Base-by-base conservation (phyloP, 2,888 invertebrate species). In the Microdon myrmicae region DNA sequence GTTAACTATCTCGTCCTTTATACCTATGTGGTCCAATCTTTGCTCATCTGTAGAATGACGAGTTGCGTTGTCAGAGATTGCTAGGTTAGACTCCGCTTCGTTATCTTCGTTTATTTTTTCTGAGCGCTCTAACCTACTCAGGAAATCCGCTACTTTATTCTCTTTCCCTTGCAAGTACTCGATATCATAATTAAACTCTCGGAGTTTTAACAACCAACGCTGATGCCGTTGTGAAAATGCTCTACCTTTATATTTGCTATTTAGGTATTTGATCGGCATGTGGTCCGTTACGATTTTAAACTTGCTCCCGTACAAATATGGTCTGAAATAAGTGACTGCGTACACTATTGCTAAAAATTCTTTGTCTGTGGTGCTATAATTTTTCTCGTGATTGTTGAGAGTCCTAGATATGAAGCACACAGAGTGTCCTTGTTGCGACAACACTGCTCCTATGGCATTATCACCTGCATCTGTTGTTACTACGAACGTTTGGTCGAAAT, bases 201-300 rank as follows among this genome's bases (percentile, higher is more conserved):
- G 41, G 26, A 64, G 13, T 10, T 64, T 59, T 4, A 68, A 20
- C 9, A 60, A 12, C 45, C 59, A 64, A 45, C 48, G 47, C 19
- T 59, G 55, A 34, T 47, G 17, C 19, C 56, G 35, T 13, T 31
- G 39, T 5, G 22, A 44, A 28, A 66, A 54, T n/a, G 48, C 34
- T 37, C 59, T 66, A 14, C 59, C 59, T 17, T 55, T 60, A 22
- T 55, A 60, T 44, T 47, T 60, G 22, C 20, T 43, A 13, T 47
- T 51, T 4, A 55, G 29, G 23, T 58, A 58, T 47, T 61, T 67
- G 20, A 58, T 47, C 1, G 61, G 53, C 5, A 17, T 23, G 32
- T 56, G 67, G 17, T 67, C 53, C 8, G 67, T 67, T 12, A 66
- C 14, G n/a, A 48, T 38, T 43, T 51, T 56, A 20, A 58, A 64